These are phyloP conservation scores for Lepas anatifera DNA, from an alignment of 2,888 invertebrate species.

Conservation along the genomic window DNA sequence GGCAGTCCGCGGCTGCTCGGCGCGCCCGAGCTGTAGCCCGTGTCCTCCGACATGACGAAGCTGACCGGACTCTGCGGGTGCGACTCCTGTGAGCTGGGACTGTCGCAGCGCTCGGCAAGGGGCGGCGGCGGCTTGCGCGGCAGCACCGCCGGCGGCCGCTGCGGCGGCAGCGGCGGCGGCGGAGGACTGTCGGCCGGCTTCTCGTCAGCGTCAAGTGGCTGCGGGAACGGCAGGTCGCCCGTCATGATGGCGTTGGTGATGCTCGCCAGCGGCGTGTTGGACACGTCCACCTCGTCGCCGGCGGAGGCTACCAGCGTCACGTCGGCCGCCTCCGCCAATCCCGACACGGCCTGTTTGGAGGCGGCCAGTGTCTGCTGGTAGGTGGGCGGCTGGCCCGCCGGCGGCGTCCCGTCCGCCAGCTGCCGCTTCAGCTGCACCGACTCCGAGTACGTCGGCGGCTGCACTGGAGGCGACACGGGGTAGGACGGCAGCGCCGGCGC, in stretches of 20 bases:
- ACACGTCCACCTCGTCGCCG: slow-evolving; percentile 25
- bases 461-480: slow-evolving; percentile 33
- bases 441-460: slow-evolving; percentile 15
- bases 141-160: slow-evolving; percentile 32
- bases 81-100: too few relatives aligned
- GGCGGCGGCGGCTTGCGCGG: slow-evolving; percentile 44
- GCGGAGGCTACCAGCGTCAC: slow-evolving; percentile 22
- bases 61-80: too few relatives aligned
- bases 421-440: slow-evolving; percentile 23
- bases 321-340: slow-evolving; percentile 24
- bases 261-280: slow-evolving; percentile 33
- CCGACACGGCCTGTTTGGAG: slow-evolving; percentile 43
- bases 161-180: slow-evolving; percentile 39
- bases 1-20: slow-evolving; percentile 15
- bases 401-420: slow-evolving; percentile 27
- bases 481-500: slow-evolving; percentile 47
- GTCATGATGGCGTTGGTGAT: slow-evolving; percentile 54
- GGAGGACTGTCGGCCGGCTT: slow-evolving; percentile 30
- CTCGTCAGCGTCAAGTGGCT: slow-evolving; percentile 29
- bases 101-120: slow-evolving; percentile 40
- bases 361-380: slow-evolving; percentile 74
- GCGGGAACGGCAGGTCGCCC: slow-evolving; percentile 37
- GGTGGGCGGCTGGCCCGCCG: slow-evolving; percentile 76
- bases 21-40: slow-evolving; percentile 12
- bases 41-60: slow-evolving; percentile 29